These are phyloP conservation scores for Apogon hyalosoma DNA, from an alignment of 2,797 vertebrate species.

Conservation along the genomic window DNA sequence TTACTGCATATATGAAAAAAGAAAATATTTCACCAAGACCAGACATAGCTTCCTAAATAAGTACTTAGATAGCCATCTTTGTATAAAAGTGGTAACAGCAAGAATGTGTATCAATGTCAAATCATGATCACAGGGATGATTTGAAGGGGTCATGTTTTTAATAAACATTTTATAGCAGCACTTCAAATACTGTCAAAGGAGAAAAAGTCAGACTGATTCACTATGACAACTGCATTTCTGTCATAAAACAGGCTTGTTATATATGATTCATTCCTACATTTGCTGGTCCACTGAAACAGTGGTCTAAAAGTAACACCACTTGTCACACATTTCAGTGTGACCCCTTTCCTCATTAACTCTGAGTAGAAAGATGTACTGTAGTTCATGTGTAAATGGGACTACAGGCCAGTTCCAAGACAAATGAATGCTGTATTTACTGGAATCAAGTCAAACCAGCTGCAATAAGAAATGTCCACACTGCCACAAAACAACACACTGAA, in stretches of 20 bases:
- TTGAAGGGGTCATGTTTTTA: neutral
- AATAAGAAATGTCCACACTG: slow-evolving; percentile 25
- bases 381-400: slow-evolving; percentile 33
- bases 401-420: slow-evolving; percentile 31
- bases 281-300: neutral
- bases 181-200: neutral
- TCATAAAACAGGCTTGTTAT: neutral
- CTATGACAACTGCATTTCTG: neutral
- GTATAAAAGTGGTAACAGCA: slow-evolving; percentile 23
- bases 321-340: slow-evolving; percentile 9
- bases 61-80: slow-evolving; percentile 34
- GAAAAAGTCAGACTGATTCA: neutral
- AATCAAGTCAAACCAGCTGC: slow-evolving; percentile 26
- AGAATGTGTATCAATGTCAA: slow-evolving; percentile 33
- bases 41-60: slow-evolving; percentile 42
- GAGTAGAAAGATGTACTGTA: slow-evolving; percentile 19
- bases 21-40: slow-evolving; percentile 35
- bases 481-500: slow-evolving; percentile 45
- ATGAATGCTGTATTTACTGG: slow-evolving; percentile 26
- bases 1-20: slow-evolving; percentile 57
- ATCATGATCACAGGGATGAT: neutral
- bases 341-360: neutral
- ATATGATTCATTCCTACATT: slow-evolving; percentile 26
- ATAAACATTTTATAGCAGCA: neutral
- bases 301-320: slow-evolving; percentile 29